These are phyloP conservation scores for Pangasianodon gigas DNA, from an alignment of 2,113 vertebrate genomes.

Conservation along the genomic window DNA sequence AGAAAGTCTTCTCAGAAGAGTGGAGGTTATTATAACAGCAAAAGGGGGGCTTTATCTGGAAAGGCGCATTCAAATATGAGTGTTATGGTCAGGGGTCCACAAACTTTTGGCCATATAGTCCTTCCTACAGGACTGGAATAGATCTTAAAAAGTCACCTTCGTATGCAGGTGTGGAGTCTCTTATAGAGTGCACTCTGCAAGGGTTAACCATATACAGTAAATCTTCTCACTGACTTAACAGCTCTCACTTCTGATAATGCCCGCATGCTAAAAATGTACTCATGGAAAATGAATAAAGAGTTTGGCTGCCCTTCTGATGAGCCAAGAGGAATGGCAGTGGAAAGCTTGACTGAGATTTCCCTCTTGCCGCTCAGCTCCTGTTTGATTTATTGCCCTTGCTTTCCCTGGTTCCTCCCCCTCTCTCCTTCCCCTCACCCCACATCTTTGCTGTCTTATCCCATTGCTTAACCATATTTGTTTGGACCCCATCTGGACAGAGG, in stretches of 20 bases:
- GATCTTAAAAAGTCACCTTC: background rate
- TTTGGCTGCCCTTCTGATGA: constrained; percentile 24
- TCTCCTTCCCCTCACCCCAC: background rate
- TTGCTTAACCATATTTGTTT: constrained; percentile 42
- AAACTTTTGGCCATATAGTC: background rate
- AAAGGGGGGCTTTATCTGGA: background rate
- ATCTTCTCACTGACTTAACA: constrained; percentile 25
- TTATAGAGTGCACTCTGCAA: background rate
- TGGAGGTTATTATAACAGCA: background rate
- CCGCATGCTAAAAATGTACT: constrained; percentile 21
- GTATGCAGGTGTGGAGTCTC: background rate
- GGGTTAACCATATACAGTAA: constrained; percentile 17
- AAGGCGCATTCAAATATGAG: background rate
- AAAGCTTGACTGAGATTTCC: constrained; percentile 46
- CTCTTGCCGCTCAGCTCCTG: constrained; percentile 5
- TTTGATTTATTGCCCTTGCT: constrained; percentile 56
- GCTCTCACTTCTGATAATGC: constrained; percentile 1
- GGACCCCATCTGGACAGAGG: constrained; percentile 40
- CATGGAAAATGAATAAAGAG: constrained; percentile 24
- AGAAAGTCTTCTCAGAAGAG: background rate
- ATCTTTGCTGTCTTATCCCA: constrained; percentile 40
- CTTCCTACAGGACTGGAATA: background rate
- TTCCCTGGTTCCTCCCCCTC: background rate
- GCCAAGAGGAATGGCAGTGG: background rate
- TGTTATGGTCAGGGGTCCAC: background rate